These are phyloP conservation scores for Pluvialis apricaria DNA, from an alignment of 2,113 vertebrate species.

Conservation along the genomic window DNA sequence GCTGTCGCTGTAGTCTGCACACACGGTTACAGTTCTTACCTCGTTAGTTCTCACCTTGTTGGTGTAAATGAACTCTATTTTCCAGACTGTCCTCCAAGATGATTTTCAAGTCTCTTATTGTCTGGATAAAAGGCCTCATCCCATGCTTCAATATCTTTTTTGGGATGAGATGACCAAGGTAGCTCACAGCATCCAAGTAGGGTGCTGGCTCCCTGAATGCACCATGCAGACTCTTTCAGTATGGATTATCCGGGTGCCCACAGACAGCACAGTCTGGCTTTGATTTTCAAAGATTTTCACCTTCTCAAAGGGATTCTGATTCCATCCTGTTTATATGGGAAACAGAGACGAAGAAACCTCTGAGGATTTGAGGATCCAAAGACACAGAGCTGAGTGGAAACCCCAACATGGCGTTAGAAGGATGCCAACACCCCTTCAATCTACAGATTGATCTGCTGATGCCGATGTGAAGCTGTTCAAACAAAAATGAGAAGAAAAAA, in stretches of 20 bases:
- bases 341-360: background rate
- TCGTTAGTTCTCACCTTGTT: background rate
- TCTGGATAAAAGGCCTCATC: background rate
- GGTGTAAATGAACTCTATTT: background rate
- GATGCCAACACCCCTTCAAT: background rate
- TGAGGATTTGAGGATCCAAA: background rate
- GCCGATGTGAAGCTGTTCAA: background rate
- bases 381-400: background rate
- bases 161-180: background rate
- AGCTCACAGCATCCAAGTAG: background rate
- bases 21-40: accelerated
- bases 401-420: background rate
- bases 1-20: background rate
- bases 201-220: background rate
- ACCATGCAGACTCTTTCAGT: background rate
- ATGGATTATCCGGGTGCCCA: background rate
- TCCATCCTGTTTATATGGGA: background rate
- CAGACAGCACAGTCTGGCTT: background rate
- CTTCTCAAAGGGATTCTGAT: background rate
- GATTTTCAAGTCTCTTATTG: background rate
- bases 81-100: background rate
- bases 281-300: background rate
- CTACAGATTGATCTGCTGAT: background rate
- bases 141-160: background rate
- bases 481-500: background rate